Evolutionary conservation across 2,797 vertebrate genomes (phyloP).

Genomic region (Lagorchestes hirsutus): DNA sequence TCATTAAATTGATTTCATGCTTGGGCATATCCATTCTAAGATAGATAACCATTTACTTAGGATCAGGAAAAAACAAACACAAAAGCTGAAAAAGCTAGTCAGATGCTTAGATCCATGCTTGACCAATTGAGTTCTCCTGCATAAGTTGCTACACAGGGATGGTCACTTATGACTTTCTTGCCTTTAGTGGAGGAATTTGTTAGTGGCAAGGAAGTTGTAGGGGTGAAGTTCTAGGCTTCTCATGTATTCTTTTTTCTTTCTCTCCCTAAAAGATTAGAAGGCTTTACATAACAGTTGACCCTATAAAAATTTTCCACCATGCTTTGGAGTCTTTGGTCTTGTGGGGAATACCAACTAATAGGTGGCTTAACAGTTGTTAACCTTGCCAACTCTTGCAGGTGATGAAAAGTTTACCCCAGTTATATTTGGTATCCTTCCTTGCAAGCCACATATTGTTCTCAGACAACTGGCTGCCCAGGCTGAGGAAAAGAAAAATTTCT

Average conservation of each 20-base stretch:
- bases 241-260: conserved; percentile 21
- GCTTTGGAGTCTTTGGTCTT: conserved; percentile 33
- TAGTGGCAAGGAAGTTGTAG: not conserved
- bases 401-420: not conserved
- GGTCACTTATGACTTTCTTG: not conserved
- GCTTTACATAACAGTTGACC: not conserved
- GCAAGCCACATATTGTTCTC: conserved; percentile 28
- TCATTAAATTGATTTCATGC: not conserved
- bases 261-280: conserved; percentile 1
- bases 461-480: not conserved
- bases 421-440: conserved; percentile 10
- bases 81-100: too few species aligned
- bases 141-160: not conserved
- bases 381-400: not conserved
- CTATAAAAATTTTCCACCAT: not conserved
- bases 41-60: not conserved
- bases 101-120: not conserved
- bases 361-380: not conserved
- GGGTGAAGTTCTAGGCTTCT: not conserved
- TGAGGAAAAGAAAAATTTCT: conserved; percentile 15
- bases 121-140: not conserved
- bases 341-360: not conserved
- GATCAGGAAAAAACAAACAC: not conserved
- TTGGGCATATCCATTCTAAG: not conserved
- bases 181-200: not conserved